Evolutionary conservation across 2,113 vertebrate genomes (phyloP), one percentile per base, ranked within the genome.

Genomic region (Nycticryphes semicollaris): DNA sequence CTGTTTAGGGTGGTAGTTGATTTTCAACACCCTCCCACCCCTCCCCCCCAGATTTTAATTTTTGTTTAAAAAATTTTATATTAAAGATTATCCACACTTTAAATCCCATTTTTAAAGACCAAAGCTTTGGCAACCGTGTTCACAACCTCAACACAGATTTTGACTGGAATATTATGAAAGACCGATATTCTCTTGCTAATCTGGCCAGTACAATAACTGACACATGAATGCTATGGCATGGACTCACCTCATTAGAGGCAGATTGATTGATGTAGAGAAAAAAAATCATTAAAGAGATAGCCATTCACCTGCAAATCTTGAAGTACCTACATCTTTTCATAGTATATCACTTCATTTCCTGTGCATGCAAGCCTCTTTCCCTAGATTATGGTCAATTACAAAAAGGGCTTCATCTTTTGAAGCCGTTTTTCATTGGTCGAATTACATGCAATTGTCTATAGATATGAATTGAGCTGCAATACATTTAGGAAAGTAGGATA

Each of bases 101-200:
- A 74, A 90, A 88, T 31, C 10, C 10, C 22, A 48, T 17, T 57
- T 73, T 85, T 21, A 96, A 53, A 70, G 10, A 16, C 31, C 8
- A 68, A 75, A 47, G 15, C 7, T 45, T 74, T 4, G 10, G 31
- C 11, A 59, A 4, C 9, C 1, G 0, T 21, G 28, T 48, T 73
- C 0, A 2, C 10, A 93, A 64, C 18, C 10, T 48, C 31, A 84
- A 67, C 3, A 14, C 10, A 67, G 14, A 33, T 81, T 94, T 83
- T 89, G 14, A 74, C 19, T 35, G 37, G 13, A 67, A 50, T 45
- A 21, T 62, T n/a, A 60, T 18, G 24, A 48, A 83, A 53, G 30
- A n/a, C 19, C 7, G 9, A 28, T 35, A 25, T 43, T 64, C 13
- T 80, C 5, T 47, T 14, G 10, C 30, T 31, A 18, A 41, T 56